Evolutionary conservation across 2,888 invertebrate genomes (phyloP).

Genomic region (Lapara coniferarum): DNA sequence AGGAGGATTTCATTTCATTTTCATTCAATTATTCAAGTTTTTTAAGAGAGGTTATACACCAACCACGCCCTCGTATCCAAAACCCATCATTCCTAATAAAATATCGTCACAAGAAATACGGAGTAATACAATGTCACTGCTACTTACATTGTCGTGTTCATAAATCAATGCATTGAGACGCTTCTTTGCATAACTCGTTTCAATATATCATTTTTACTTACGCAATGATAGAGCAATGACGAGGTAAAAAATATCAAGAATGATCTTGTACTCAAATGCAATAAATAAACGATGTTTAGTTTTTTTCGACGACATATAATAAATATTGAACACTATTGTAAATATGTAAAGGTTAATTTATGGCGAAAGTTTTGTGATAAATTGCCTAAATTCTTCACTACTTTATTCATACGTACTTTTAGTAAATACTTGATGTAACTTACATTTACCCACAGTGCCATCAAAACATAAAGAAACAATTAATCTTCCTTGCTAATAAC

Average conservation of each 20-base stretch:
- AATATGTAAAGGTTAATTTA: too few species aligned
- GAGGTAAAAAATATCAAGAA: neutral
- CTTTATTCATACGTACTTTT: too few species aligned
- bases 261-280: neutral
- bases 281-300: neutral
- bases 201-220: neutral
- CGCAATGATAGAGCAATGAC: neutral
- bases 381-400: too few species aligned
- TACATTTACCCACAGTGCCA: too few species aligned
- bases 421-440: too few species aligned
- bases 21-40: too few species aligned
- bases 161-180: conserved; percentile 6
- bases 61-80: neutral
- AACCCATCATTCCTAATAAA: conserved; percentile 5
- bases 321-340: neutral
- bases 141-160: conserved; percentile 5
- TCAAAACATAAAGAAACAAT: too few species aligned
- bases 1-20: too few species aligned
- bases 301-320: neutral
- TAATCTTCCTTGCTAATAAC: too few species aligned
- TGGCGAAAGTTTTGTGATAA: too few species aligned
- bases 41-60: too few species aligned
- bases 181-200: neutral
- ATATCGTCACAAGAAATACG: neutral
- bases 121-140: neutral